phyloP scores from a whole-genome alignment of 2,888 invertebrate genomes.

The Hedychridium roseum region DNA sequence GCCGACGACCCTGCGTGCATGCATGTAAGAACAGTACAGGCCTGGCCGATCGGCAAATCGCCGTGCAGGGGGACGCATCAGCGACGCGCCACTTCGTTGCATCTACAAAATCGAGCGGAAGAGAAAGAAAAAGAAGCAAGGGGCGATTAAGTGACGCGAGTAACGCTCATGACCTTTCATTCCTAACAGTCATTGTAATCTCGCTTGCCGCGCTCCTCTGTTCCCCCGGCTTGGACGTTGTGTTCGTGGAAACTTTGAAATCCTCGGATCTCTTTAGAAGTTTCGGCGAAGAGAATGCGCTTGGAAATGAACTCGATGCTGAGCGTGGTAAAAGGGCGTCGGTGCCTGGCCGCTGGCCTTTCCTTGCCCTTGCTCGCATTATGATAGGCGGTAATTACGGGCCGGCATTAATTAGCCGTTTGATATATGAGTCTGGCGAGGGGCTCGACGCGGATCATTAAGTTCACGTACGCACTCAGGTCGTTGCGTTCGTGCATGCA shows the following conservation, averaged over 20 bases:
- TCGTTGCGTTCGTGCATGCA: conserved; percentile 12
- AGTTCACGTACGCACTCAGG: conserved; percentile 40
- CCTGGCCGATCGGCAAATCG: conserved; percentile 37
- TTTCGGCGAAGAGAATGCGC: no score
- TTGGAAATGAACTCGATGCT: no score
- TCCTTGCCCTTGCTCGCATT: conserved; percentile 40
- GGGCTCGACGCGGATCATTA: conserved; percentile 50
- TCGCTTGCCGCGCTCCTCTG: no score
- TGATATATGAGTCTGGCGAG: conserved; percentile 50
- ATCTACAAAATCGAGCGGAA: not conserved
- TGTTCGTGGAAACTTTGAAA: no score
- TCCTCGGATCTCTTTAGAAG: no score
- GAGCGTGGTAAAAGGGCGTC: no score
- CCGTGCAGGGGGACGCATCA: conserved; percentile 28
- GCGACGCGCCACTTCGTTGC: not conserved
- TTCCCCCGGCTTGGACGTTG: no score
- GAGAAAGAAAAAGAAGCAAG: conserved; percentile 2
- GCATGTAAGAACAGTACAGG: conserved; percentile 28
- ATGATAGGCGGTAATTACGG: conserved; percentile 54
- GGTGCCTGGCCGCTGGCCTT: no score
- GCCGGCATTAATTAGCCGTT: conserved; percentile 56
- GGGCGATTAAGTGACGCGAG: conserved; percentile 3
- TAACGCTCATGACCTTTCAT: no score
- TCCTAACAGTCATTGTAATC: no score
- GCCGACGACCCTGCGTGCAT: conserved; percentile 26